Percentiles rank a stretch among this genome's conserved stretches.
phyloP scores from a whole-genome alignment of 2,113 vertebrate species.

The Bubalus kerabau region DNA sequence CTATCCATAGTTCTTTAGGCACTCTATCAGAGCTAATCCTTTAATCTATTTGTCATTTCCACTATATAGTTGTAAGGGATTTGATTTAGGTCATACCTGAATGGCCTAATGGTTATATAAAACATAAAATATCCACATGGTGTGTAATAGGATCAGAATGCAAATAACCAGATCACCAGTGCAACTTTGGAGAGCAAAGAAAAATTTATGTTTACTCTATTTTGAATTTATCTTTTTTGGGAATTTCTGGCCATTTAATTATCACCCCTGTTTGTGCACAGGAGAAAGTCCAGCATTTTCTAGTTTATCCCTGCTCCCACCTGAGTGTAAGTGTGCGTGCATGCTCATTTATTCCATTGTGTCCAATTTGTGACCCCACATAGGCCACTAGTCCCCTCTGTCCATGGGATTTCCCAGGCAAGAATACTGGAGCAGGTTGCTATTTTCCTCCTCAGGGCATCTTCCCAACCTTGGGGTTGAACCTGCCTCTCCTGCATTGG shows the following conservation, averaged over 20 bases:
- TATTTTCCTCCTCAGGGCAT: not conserved
- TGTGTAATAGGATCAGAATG: constrained; percentile 51
- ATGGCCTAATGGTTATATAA: not conserved
- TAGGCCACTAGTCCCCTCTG: not conserved
- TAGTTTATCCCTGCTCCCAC: not conserved
- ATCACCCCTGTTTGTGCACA: not conserved
- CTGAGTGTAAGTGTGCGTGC: not conserved
- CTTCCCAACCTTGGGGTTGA: not conserved
- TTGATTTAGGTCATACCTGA: not conserved
- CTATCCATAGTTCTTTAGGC: not conserved
- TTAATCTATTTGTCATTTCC: not conserved
- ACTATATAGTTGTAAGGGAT: not conserved
- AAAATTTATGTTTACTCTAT: not conserved
- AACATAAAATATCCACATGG: not conserved
- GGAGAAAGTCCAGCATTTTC: not conserved
- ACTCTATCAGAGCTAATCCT: not conserved
- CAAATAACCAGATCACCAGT: constrained; percentile 51
- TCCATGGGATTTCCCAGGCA: not conserved
- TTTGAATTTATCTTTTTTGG: not conserved
- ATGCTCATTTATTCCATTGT: not conserved
- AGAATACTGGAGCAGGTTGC: not conserved
- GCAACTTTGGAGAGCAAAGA: constrained; percentile 47
- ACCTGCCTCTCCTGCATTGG: not conserved
- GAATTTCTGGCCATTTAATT: not conserved
- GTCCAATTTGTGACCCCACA: not conserved